Percentiles rank a stretch among this genome's conserved stretches.
Evolutionary conservation across 2,797 vertebrate genomes (phyloP).

Genomic region (Kryptopterus vitreolus): DNA sequence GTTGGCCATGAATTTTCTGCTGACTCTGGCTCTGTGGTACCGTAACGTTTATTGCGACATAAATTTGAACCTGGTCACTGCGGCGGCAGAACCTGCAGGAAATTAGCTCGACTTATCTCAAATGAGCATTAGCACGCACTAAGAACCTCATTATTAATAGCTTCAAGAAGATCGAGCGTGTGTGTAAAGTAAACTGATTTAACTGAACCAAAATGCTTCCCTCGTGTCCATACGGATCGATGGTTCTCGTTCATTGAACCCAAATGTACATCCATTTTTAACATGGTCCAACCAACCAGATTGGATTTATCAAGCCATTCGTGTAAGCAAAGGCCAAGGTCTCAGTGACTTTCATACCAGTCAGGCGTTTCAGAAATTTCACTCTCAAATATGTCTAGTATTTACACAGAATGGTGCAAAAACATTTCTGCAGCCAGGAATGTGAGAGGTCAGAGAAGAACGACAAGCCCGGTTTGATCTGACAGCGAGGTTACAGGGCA

Average conservation of each 20-base stretch:
- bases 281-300: not conserved
- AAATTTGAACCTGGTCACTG: constrained; percentile 17
- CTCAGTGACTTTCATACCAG: not conserved
- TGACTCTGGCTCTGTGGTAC: not conserved
- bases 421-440: not conserved
- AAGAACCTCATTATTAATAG: not conserved
- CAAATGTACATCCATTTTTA: not conserved
- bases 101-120: constrained; percentile 3
- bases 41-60: constrained; percentile 9
- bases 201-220: constrained; percentile 14
- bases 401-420: not conserved
- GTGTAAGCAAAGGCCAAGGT: not conserved
- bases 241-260: not conserved
- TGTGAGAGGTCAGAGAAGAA: not conserved
- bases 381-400: not conserved
- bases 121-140: constrained; percentile 4
- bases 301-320: not conserved
- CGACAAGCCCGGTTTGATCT: not conserved
- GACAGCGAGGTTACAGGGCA: not conserved
- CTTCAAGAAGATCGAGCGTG: not conserved
- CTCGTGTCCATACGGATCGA: not conserved
- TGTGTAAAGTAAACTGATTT: constrained; percentile 1
- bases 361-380: not conserved
- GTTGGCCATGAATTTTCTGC: constrained; percentile 8
- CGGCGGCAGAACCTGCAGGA: not conserved